Conservation (phyloP, 2,113 vertebrate genomes). For the Podiceps cristatus region DNA sequence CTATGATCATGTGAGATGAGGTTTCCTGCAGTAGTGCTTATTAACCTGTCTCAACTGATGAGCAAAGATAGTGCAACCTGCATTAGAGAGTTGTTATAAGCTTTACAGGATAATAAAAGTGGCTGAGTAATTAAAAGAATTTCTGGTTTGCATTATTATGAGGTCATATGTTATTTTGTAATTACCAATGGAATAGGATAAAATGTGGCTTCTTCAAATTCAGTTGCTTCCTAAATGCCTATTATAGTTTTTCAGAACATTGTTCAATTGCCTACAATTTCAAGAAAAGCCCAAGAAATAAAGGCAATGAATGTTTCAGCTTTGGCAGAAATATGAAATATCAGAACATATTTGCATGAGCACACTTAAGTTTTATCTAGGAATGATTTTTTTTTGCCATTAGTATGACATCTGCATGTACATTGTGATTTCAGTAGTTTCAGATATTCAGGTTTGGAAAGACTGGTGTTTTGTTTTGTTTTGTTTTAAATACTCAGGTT, state of each 20-base stretch:
- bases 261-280: not conserved
- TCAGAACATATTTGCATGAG: not conserved
- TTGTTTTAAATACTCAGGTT: not conserved
- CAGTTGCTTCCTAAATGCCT: not conserved
- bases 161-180: not conserved
- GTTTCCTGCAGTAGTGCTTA: not conserved
- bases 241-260: not conserved
- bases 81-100: not conserved
- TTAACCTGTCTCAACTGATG: not conserved
- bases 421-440: not conserved
- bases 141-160: not conserved
- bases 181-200: not conserved
- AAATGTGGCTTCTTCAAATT: not conserved
- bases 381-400: not conserved
- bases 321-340: not conserved
- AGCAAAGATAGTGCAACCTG: not conserved
- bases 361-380: not conserved
- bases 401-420: not conserved
- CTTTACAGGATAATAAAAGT: not conserved
- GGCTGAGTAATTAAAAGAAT: not conserved
- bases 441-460: not conserved
- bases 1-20: not conserved
- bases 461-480: not conserved
- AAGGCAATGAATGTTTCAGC: not conserved
- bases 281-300: not conserved